Evolutionary conservation across 1,140 invertebrate genomes (phyloP).

Genomic region (Pemphigus obesinymphae): DNA sequence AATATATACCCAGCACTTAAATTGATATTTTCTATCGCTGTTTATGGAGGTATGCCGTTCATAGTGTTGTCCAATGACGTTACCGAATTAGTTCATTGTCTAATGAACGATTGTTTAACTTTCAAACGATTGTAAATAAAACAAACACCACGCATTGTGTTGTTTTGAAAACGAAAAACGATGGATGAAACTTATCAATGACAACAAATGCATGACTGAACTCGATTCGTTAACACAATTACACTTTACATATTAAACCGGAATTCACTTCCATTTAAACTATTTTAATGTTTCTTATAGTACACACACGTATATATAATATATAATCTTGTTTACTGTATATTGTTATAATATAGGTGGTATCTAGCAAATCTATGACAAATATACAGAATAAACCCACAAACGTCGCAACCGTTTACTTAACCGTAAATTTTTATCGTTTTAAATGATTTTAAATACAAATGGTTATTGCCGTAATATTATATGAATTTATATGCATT

Average conservation of each 20-base stretch:
- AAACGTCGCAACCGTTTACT: too few species aligned
- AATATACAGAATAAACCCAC: too few species aligned
- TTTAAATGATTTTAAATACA: too few species aligned
- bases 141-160: background rate
- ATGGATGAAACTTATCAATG: background rate
- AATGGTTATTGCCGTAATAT: too few species aligned
- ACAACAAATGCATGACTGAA: conserved; percentile 15
- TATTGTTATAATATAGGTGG: too few species aligned
- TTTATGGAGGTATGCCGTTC: too few species aligned
- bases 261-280: background rate
- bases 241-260: background rate
- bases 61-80: background rate
- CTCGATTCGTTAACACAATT: background rate
- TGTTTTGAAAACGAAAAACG: background rate
- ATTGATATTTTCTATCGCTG: too few species aligned
- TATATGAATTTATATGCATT: too few species aligned
- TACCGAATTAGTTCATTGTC: background rate
- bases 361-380: too few species aligned
- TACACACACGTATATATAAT: background rate
- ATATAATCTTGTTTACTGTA: too few species aligned
- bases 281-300: background rate
- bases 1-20: too few species aligned
- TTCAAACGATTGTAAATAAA: background rate
- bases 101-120: background rate
- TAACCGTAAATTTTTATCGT: too few species aligned